Percentiles rank a stretch among this genome's conserved stretches.
Evolutionary conservation across 1,140 invertebrate species (phyloP).

Genomic region (Physella acuta): DNA sequence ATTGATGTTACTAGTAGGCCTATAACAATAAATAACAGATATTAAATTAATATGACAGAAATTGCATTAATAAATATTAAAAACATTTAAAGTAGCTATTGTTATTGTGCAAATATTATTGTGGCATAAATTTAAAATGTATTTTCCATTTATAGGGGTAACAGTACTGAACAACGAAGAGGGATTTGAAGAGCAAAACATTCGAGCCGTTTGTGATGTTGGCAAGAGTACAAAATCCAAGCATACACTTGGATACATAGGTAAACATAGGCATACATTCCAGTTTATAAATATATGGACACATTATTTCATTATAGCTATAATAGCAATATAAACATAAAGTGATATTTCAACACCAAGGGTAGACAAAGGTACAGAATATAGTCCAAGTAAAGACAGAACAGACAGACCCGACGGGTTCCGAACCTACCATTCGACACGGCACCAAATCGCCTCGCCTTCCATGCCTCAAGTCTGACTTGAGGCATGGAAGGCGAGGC

Average conservation of each 20-base stretch:
- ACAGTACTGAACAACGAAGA: conserved; percentile 56
- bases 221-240: conserved; percentile 59
- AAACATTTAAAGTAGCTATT: not conserved
- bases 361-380: not conserved
- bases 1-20: not conserved
- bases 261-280: conserved; percentile 31
- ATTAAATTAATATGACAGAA: not conserved
- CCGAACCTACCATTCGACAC: too few relatives aligned
- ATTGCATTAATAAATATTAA: not conserved
- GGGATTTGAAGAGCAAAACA: conserved; percentile 54
- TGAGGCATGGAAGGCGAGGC: too few relatives aligned
- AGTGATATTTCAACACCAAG: not conserved
- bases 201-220: conserved; percentile 59
- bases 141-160: conserved; percentile 29
- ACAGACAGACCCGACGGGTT: not conserved
- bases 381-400: not conserved
- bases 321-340: not conserved
- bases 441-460: too few relatives aligned
- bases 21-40: not conserved
- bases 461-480: too few relatives aligned
- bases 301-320: not conserved
- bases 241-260: conserved; percentile 59
- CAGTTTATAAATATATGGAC: not conserved
- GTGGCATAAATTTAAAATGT: not conserved
- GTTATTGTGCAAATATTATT: not conserved